Base-by-base conservation (phyloP, 2,888 invertebrate species). In the Luperina testacea region DNA sequence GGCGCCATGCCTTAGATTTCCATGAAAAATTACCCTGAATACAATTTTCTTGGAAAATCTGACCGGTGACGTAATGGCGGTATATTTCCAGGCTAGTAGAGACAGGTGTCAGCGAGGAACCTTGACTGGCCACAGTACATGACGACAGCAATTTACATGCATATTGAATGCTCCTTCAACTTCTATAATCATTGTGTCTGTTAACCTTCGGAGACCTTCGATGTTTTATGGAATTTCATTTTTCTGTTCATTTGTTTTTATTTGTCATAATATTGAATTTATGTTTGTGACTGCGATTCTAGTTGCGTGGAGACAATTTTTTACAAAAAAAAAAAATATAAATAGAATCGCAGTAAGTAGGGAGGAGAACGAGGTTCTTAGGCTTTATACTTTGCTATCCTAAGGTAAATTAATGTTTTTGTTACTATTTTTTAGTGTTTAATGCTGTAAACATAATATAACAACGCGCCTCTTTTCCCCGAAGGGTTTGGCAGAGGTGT, bases 21-120 rank as follows among this genome's bases (percentile, higher is more conserved):
- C 93, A 93, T 92, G 89, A 92, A 91, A 92, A 89, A 88, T 86
- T 78, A 74, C 76, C 74, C 75, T 82, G 88, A 89, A 87, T 84
- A 76, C 20, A n/a, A 75, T 85, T 87, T 87, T 71, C 87, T 80
- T 84, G 69, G 80, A 78, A 82, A 84, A 82, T 75, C 59, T 83
- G 71, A 61, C 48, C n/a, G 64, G 45, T 87, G 86, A 87, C 88
- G 84, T 85, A 78, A 83, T 70, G 51, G 17, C 32, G 53, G 72
- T 82, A 51, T 82, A 64, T 81, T 83, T 81, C 65, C 77, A 59
- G 45, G 76, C 65, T 32, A 64, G 38, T 48, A 42, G 72, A 72
- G 77, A 84, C 87, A 88, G 88, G 88, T 89, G 88, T 83, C 79
- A 75, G 68, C 70, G 72, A 24, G 76, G 81, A 73, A 77, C 88